Conservation (phyloP, 2,797 vertebrate genomes). For the Morus bassanus region DNA sequence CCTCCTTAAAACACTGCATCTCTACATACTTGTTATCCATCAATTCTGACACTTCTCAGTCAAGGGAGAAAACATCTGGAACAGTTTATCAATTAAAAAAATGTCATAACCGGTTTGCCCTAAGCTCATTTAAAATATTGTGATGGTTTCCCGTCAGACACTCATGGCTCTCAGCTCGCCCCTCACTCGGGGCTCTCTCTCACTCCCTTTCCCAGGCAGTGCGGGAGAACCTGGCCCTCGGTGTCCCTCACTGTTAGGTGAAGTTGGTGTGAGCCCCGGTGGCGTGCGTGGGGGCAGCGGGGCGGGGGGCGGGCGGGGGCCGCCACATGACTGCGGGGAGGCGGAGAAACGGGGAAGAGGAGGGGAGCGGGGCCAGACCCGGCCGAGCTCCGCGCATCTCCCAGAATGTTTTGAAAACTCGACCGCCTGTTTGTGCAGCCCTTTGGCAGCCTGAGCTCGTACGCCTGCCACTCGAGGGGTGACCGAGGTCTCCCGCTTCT, state of each 20-base stretch:
- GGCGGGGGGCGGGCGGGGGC: not conserved
- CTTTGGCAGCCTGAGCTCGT: constrained; percentile 12
- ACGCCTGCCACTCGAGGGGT: not conserved
- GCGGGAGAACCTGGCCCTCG: constrained; percentile 5
- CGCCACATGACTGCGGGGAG: constrained; percentile 41
- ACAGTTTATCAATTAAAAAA: constrained; percentile 20
- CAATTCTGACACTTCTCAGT: constrained; percentile 44
- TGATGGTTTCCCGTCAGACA: constrained; percentile 50
- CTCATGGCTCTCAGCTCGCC: not conserved
- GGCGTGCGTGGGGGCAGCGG: not conserved
- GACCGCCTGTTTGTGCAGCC: not conserved
- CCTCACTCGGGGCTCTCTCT: not conserved
- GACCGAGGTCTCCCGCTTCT: not conserved
- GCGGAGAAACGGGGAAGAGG: constrained; percentile 13
- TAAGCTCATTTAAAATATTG: constrained; percentile 28
- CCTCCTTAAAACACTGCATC: constrained; percentile 45
- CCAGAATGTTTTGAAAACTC: constrained; percentile 8
- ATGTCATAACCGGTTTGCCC: not conserved
- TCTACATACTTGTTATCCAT: constrained; percentile 55
- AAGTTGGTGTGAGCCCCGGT: constrained; percentile 18
- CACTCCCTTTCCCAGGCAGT: not conserved
- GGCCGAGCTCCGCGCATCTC: not conserved
- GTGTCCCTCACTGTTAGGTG: constrained; percentile 52
- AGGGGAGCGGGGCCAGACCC: not conserved
- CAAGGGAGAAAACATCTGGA: constrained; percentile 43